Evolutionary conservation across 2,888 invertebrate species (phyloP), one percentile per base, ranked within the genome.

Genomic region (Hydriomena furcata): DNA sequence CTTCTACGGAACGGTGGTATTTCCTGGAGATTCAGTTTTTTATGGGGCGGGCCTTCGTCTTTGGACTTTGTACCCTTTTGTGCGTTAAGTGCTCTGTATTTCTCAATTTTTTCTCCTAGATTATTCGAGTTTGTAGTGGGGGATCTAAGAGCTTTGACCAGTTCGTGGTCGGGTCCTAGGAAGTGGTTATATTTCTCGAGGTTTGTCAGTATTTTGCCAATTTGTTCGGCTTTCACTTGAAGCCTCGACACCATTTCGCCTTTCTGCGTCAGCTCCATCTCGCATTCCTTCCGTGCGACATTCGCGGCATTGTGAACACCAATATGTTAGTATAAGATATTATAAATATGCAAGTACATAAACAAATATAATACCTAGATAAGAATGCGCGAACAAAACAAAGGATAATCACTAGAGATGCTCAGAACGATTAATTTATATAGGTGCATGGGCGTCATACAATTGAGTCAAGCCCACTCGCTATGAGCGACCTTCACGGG

Each of bases 201-300:
- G 91, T 96, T 97, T 91, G 94, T 94, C 70, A 97, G 93, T 83
- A 97, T 95, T 92, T 96, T 95, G 90, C 97, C 97, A 88, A 98
- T 97, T 91, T 98, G 97, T 79, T 96, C 95, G 69, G 98, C 97
- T 92, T 98, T 98, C 75, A 95, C 95, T 91, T 98, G 98, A 70
- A 98, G 94, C 73, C 97, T 95, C 82, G 95, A 95, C 73, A 98
- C 98, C 94, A 98, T 95, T 91, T 98, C 97, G 72, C 97, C 97
- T 88, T 98, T 98, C 92, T 98, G 97, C 75, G 97, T 97, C 84
- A 98, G 92, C 87, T 98, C 97, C 92, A 94, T 94, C 91, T 98
- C 98, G 92, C 97, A 97, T 92, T 97, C 97, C 97, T 97, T 90
- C 84, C 87, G 73, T 80, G 72, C 66, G 76, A 73, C 56, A 79